Conservation (phyloP, 1,140 invertebrate genomes). For the Geopemphigus sp. region DNA sequence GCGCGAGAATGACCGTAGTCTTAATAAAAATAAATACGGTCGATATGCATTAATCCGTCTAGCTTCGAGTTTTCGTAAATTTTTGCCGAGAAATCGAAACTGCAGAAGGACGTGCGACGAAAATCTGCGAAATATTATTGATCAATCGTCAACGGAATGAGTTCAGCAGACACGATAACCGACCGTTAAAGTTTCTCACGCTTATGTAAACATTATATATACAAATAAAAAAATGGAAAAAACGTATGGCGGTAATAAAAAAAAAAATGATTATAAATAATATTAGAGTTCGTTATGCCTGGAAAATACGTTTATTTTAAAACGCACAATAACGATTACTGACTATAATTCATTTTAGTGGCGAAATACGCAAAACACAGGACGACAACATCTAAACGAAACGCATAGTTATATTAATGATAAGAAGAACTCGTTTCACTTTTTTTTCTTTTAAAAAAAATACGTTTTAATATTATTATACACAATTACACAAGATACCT, state of each 20-base stretch:
- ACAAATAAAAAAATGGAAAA: slow-evolving; percentile 8
- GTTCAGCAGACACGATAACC: not conserved
- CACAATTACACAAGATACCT: not conserved
- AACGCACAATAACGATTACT: not conserved
- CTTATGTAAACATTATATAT: not conserved
- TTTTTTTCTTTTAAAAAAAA: no score
- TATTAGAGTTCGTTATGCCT: not conserved
- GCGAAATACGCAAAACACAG: not conserved
- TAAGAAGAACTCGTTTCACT: slow-evolving; percentile 20
- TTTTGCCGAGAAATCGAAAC: not conserved
- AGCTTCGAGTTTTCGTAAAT: not conserved
- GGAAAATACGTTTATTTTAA: not conserved
- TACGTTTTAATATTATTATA: not conserved
- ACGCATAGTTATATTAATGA: no score
- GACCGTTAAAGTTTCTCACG: slow-evolving; percentile 2
- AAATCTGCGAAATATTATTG: not conserved
- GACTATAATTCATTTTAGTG: not conserved
- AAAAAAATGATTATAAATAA: not conserved
- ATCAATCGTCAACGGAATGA: not conserved
- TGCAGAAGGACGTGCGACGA: no score
- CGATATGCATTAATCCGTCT: not conserved
- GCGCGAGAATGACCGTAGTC: not conserved
- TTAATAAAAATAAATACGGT: not conserved
- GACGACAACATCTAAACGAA: not conserved
- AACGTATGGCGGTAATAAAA: not conserved